These are phyloP conservation scores for Hypanus sabinus DNA, from an alignment of 2,113 vertebrate species.

Conservation along the genomic window DNA sequence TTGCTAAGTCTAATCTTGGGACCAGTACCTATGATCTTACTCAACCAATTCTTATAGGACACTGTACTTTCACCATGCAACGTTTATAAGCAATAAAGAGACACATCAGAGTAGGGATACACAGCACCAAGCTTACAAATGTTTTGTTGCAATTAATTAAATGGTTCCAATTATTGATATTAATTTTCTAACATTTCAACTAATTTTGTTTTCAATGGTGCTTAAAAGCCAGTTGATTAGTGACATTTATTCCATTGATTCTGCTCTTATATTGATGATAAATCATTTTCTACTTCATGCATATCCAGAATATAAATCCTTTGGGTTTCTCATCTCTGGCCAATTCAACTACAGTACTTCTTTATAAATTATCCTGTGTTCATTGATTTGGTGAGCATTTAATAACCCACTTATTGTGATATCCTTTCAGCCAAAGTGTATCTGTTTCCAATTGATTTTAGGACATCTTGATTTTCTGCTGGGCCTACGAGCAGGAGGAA, in stretches of 20 bases:
- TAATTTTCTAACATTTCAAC: background rate
- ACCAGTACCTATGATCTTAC: background rate
- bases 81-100: background rate
- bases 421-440: background rate
- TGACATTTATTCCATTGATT: background rate
- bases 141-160: too few species aligned
- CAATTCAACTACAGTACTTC: background rate
- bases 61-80: background rate
- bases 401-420: background rate
- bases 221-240: background rate
- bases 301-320: background rate
- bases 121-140: background rate
- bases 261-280: background rate
- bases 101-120: background rate
- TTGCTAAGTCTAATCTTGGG: background rate
- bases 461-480: slow-evolving; percentile 96
- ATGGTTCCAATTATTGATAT: background rate
- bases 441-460: slow-evolving; percentile 45
- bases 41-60: background rate
- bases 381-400: background rate
- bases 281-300: background rate
- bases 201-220: background rate
- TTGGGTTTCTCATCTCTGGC: background rate
- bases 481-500: slow-evolving; percentile 87
- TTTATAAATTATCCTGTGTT: slow-evolving; percentile 1